Evolutionary conservation across 2,113 vertebrate genomes (phyloP), one percentile per base, ranked within the genome.

Genomic region (Thermophis baileyi): DNA sequence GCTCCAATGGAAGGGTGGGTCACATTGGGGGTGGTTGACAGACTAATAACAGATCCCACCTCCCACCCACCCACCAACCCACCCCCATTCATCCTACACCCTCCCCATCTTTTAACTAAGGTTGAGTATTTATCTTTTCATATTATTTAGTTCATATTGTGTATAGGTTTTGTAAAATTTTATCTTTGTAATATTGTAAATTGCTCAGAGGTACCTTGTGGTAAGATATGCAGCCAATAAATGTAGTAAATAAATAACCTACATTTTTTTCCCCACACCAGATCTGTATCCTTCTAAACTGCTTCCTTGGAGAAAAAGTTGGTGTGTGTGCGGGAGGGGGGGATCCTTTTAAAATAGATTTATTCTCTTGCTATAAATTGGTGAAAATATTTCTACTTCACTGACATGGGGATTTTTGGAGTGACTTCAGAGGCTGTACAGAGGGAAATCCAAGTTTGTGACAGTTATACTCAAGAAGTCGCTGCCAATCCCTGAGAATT

Each of bases 281-380:
- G 35, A 40, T 40, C n/a, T 20, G 16, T 81, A 40, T 81, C 16
- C 35, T 20, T 81, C 35, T 8, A 18, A 40, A 81, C 16, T 0
- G 18, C n/a, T 81, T 81, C n/a, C 20, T 89, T 54, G n/a, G 87
- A 54, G 51, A 54, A 89, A 54, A 40, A 35, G 20, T 40, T 53
- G 18, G 3, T 11, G 5, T 22, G 20, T n/a, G n/a, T n/a, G n/a
- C n/a, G n/a, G 57, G 0, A 10, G 10, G 18, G 3, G 1, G 4
- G 49, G 0, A 51, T 7, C 1, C 47, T 81, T 40, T 81, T 81
- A 8, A 81, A 81, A 40, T 40, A 87, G 25, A n/a, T 87, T n/a
- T 49, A 51, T 51, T n/a, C 27, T 50, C 86, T n/a, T n/a, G 27
- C 12, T 51, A 18, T 87, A 27, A 49, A 49, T 16, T 49, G 25